Conservation (phyloP, 1,140 invertebrate species). For the Drosophila nannoptera region DNA sequence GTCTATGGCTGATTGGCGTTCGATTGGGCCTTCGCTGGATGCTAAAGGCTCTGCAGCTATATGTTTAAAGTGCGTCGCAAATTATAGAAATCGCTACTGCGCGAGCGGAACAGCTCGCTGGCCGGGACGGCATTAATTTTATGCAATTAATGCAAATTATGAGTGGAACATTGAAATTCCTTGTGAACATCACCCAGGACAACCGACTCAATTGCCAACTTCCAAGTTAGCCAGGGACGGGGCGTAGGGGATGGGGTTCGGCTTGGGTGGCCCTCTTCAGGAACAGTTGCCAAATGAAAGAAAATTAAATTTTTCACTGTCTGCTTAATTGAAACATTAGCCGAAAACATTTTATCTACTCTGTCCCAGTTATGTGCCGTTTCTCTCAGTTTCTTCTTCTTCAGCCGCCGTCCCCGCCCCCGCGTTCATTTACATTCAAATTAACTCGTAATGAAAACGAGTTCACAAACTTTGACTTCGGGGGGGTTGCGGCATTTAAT, state of each 20-base stretch:
- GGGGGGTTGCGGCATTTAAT: conserved; percentile 72
- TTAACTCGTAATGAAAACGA: conserved; percentile 79
- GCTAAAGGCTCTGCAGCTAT: conserved; percentile 52
- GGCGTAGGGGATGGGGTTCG: conserved; percentile 3
- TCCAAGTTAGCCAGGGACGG: neutral
- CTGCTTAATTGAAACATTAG: conserved; percentile 78
- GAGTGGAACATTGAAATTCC: conserved; percentile 77
- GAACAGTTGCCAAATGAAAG: conserved; percentile 63
- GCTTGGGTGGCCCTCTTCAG: conserved; percentile 52
- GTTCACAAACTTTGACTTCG: conserved; percentile 63
- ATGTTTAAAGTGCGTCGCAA: conserved; percentile 74
- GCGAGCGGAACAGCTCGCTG: conserved; percentile 26
- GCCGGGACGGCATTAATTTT: conserved; percentile 63
- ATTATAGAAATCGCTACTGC: conserved; percentile 75
- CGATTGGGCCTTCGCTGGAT: neutral
- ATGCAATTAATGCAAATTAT: conserved; percentile 76
- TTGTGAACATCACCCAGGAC: conserved; percentile 74
- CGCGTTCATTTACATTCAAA: conserved; percentile 78
- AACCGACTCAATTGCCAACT: conserved; percentile 50
- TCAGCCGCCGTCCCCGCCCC: neutral
- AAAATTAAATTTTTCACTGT: conserved; percentile 78
- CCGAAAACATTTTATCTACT: conserved; percentile 68
- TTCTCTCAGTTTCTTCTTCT: neutral
- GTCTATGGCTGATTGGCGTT: conserved; percentile 6
- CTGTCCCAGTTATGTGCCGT: conserved; percentile 11